Evolutionary conservation across 1,140 invertebrate genomes (phyloP), one percentile per base, ranked within the genome.

Genomic region (Theocolax elegans): DNA sequence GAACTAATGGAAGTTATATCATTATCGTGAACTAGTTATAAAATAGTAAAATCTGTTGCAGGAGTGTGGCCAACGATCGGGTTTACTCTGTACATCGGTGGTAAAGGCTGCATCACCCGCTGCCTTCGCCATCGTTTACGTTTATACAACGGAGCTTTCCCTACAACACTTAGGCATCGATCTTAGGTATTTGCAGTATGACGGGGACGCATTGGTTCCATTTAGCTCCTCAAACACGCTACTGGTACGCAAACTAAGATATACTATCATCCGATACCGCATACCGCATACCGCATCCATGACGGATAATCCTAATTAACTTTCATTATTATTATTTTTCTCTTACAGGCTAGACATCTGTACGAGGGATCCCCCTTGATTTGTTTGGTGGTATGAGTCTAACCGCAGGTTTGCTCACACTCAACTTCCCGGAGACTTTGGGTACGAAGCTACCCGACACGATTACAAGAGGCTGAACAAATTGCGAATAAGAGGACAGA

Each of bases 61-160:
- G 81, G 68, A 53, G 27, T 73, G 0, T 75, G 67, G 74, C 72
- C 60, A 15, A 76, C 68, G 19, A 53, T 86, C 68, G 88, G 88
- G 6, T 76, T 91, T 66, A 77, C 85, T 3, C 70, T 90, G 19
- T 93, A 91, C 77, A 86, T 95, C 65, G 76, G 90, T 15, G 94
- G 93, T 13, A 95, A 94, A 84, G 89, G 91, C 78, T 88, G 90
- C 27, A 92, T 92, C 59, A 90, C 91, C 13, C 87, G 89, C 74
- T 89, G 91, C 0, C 92, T 92, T 79, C 89, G 90, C 72, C 88
- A 90, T 15, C 81, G 91, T 9, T 93, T 92, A 81, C 87, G 93
- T 72, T 91, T 90, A 74, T 91, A 91, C 2, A 88, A 90, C 21
- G 92, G 93, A 83, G 84, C 93, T 80, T 93, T 92, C 80, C 92